Percentiles rank a stretch among this genome's conserved stretches.
phyloP scores from a whole-genome alignment of 2,888 invertebrate genomes.

The Trimorus sp. region DNA sequence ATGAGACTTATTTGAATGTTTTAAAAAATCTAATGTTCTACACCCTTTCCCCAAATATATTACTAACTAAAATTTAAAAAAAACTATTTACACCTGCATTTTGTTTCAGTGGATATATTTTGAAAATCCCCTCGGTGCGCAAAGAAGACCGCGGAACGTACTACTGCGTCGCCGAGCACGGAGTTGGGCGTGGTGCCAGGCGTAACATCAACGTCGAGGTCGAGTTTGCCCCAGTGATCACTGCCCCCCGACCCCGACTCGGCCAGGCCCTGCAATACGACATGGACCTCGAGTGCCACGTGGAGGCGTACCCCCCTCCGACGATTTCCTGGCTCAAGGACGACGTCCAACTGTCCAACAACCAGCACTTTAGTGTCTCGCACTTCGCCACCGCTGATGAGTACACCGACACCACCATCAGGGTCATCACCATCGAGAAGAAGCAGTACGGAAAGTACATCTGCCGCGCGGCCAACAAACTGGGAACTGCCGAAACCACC shows the following conservation, averaged over 20 bases:
- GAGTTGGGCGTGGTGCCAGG: slow-evolving; percentile 92
- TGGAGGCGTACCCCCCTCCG: slow-evolving; percentile 97
- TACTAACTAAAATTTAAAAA: too few relatives aligned
- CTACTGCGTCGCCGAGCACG: slow-evolving; percentile 96
- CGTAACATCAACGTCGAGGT: slow-evolving; percentile 95
- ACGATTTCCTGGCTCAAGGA: slow-evolving; percentile 96
- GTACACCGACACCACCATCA: slow-evolving; percentile 93
- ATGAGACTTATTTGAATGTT: too few relatives aligned
- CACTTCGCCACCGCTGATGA: slow-evolving; percentile 96
- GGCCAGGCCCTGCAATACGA: slow-evolving; percentile 96
- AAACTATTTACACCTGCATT: too few relatives aligned
- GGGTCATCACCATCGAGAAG: slow-evolving; percentile 95
- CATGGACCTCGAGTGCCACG: slow-evolving; percentile 96
- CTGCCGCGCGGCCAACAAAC: slow-evolving; percentile 94
- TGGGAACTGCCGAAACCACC: slow-evolving; percentile 90
- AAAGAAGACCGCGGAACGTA: slow-evolving; percentile 97
- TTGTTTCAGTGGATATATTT: slow-evolving; percentile 86
- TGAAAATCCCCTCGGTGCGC: slow-evolving; percentile 89
- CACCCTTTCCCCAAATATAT: too few relatives aligned
- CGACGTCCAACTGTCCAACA: slow-evolving; percentile 90
- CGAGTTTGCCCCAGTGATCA: slow-evolving; percentile 93
- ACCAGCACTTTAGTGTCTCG: slow-evolving; percentile 95
- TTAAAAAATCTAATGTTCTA: too few relatives aligned
- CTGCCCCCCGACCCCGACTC: slow-evolving; percentile 90
- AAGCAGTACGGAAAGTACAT: slow-evolving; percentile 92